Percentiles rank a stretch among this genome's conserved stretches.
Evolutionary conservation across 1,140 invertebrate species (phyloP).

Genomic region (Choristoneura fumiferana): DNA sequence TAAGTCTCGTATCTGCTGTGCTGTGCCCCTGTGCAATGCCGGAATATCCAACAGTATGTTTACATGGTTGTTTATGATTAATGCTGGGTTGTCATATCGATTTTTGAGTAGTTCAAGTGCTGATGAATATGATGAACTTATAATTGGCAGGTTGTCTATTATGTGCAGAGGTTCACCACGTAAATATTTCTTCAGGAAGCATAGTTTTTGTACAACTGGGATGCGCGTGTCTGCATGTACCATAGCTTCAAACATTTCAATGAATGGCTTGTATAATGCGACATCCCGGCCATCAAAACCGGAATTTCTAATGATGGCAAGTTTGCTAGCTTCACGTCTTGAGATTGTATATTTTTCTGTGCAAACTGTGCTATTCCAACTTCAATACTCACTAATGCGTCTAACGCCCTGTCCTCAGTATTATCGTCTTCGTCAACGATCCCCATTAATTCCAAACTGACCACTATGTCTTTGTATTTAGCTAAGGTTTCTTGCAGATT

Average conservation of each 20-base stretch:
- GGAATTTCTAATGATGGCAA: slow-evolving; percentile 3
- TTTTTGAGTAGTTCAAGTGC: slow-evolving; percentile 3
- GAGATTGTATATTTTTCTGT: too few relatives aligned
- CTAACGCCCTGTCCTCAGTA: too few relatives aligned
- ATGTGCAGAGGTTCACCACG: slow-evolving; percentile 6
- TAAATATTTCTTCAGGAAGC: slow-evolving; percentile 18
- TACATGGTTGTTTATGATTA: slow-evolving; percentile 5
- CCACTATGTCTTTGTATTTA: too few relatives aligned
- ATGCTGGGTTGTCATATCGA: slow-evolving; percentile 12
- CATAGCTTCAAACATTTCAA: slow-evolving; percentile 17
- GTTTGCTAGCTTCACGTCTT: too few relatives aligned
- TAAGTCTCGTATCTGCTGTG: neutral
- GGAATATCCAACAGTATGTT: slow-evolving; percentile 3
- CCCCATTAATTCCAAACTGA: too few relatives aligned
- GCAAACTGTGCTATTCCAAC: too few relatives aligned
- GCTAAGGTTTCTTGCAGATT: too few relatives aligned
- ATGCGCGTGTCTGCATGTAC: neutral
- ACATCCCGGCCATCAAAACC: neutral
- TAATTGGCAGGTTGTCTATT: slow-evolving; percentile 16
- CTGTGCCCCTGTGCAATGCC: neutral
- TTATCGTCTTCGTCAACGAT: too few relatives aligned
- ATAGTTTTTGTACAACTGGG: slow-evolving; percentile 4
- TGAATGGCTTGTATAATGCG: slow-evolving; percentile 7
- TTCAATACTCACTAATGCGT: too few relatives aligned
- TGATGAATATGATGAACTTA: neutral